Evolutionary conservation across 1,140 invertebrate species (phyloP).

Genomic region (Zophobas morio): DNA sequence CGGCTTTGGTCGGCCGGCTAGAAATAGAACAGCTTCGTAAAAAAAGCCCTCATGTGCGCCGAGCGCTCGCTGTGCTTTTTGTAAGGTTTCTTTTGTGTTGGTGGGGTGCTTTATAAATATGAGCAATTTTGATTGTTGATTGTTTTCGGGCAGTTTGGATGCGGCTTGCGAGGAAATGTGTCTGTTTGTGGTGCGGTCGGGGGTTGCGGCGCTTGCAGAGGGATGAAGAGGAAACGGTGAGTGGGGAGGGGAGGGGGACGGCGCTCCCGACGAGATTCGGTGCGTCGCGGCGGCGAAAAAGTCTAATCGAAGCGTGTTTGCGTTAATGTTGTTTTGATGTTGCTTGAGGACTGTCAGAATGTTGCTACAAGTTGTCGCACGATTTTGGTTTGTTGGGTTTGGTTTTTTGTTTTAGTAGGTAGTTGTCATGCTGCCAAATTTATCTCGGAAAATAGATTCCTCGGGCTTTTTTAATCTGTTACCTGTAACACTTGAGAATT

Average conservation of each 20-base stretch:
- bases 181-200: background rate
- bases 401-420: no score
- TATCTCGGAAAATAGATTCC: no score
- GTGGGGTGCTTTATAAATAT: slow-evolving; percentile 48
- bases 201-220: background rate
- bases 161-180: slow-evolving; percentile 3
- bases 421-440: no score
- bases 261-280: no score
- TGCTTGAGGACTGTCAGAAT: no score
- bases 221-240: slow-evolving; percentile 39
- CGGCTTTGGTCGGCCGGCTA: background rate
- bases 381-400: background rate
- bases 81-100: slow-evolving; percentile 22
- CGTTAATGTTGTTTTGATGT: no score
- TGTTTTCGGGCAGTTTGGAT: background rate
- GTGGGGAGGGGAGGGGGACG: background rate
- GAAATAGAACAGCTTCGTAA: slow-evolving; percentile 22
- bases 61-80: slow-evolving; percentile 20
- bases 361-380: background rate
- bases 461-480: no score
- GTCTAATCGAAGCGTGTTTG: background rate
- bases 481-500: no score
- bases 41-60: slow-evolving; percentile 36
- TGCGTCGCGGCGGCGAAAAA: background rate
- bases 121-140: slow-evolving; percentile 35